Base-by-base conservation (phyloP, 2,113 vertebrate genomes). In the Prolemur simus region DNA sequence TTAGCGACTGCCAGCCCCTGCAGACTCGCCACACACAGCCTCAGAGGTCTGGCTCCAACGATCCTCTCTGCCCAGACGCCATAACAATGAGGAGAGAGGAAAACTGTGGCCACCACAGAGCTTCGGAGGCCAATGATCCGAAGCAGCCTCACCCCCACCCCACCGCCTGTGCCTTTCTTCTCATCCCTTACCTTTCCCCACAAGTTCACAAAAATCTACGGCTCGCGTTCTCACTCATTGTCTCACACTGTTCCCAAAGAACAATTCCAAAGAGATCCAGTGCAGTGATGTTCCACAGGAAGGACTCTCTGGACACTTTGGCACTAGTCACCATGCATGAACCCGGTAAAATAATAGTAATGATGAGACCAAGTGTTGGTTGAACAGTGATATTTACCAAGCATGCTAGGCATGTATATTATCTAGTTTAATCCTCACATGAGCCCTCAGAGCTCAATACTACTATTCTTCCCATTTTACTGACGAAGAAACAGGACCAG, bases 1-100 rank as follows among this genome's bases (percentile, higher is more conserved):
- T 92, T 23, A 77, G 95, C 23, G 91, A 93, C 95, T 94, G 94
- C 96, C 98, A 97, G 94, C 89, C 87, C 95, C 84, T 88, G 63
- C 80, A 89, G 96, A 92, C 89, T 97, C 95, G 93, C 95, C 94
- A 64, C 93, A 95, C 80, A 89, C 83, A 97, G 96, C 97, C 97
- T 97, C 95, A 95, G 89, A 97, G 95, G 98, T 92, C 97, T 97
- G 97, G 93, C 97, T 96, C 82, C 4, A 0, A 47, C 25, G 85
- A 77, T 45, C 25, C 74, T 80, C 73, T 97, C 85, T 82, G 93
- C 89, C 95, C 96, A 93, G 97, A 96, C 45, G 80, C 88, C 49
- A 1, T 81, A 80, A 97, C 97, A 97, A 95, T 95, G 93, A 96
- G 27, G 89, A 90, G 96, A 82, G 91, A 97, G 89, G 95, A 87